Percentiles rank a stretch among this genome's conserved stretches.
Conservation (phyloP, 2,797 vertebrate species). For the Scolopax rusticola region DNA sequence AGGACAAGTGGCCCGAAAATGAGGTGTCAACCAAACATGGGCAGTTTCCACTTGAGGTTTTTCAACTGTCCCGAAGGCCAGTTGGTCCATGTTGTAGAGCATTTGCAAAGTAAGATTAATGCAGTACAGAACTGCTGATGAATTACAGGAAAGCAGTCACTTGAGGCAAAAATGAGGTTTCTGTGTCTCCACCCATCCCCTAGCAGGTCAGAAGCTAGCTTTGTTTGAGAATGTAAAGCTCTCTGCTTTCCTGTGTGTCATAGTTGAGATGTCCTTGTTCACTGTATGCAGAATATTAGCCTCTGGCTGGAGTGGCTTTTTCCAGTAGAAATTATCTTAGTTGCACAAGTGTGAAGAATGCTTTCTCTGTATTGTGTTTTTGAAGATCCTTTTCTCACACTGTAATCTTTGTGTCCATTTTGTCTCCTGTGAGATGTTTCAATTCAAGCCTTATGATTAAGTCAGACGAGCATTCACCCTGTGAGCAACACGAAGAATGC, state of each 20-base stretch:
- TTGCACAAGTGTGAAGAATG: neutral
- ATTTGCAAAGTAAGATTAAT: neutral
- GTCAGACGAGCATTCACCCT: neutral
- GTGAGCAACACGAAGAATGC: neutral
- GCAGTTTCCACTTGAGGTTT: neutral
- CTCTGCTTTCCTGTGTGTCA: neutral
- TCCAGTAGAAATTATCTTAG: neutral
- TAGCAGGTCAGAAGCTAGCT: neutral
- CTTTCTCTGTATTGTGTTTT: neutral
- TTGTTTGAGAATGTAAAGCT: neutral
- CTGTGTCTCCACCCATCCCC: neutral
- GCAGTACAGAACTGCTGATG: neutral
- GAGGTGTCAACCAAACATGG: neutral
- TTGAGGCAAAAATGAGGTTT: neutral
- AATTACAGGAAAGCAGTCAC: neutral
- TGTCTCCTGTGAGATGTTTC: neutral
- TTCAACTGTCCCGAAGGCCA: neutral
- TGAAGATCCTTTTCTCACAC: neutral
- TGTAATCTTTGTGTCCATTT: neutral
- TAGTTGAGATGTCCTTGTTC: neutral
- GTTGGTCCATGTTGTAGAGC: neutral
- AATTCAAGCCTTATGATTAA: neutral
- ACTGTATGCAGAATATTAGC: neutral
- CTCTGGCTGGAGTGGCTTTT: neutral
- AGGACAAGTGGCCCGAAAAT: conserved; percentile 19